These are phyloP conservation scores for Ondatra zibethicus DNA, from an alignment of 2,113 vertebrate species.

Conservation along the genomic window DNA sequence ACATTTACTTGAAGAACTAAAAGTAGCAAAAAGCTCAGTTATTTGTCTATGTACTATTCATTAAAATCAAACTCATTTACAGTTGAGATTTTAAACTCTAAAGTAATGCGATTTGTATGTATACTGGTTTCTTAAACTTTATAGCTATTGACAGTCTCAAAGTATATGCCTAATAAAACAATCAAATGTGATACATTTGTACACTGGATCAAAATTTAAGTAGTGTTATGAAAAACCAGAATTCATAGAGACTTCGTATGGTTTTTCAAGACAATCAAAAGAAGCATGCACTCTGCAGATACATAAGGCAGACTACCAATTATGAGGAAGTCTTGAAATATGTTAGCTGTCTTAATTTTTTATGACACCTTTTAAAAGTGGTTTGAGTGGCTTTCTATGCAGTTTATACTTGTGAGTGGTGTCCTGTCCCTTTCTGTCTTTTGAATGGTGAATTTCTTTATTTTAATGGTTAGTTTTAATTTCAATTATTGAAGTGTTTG, in stretches of 20 bases:
- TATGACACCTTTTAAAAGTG: background rate
- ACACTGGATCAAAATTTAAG: background rate
- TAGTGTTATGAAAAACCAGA: background rate
- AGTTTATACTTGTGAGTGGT: background rate
- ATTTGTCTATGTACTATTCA: background rate
- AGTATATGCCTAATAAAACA: background rate
- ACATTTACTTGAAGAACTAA: conserved; percentile 31
- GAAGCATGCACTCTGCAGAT: background rate
- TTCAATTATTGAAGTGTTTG: background rate
- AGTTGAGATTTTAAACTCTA: conserved; percentile 1
- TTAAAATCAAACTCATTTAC: background rate
- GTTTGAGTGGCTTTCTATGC: background rate
- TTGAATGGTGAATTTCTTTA: background rate
- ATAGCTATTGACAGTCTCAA: background rate
- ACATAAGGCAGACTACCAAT: background rate
- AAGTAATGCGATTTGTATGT: background rate
- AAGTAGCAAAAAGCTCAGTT: background rate
- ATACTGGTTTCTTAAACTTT: background rate
- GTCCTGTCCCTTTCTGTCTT: background rate
- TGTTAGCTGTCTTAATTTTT: background rate
- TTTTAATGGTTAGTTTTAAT: background rate
- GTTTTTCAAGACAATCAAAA: background rate
- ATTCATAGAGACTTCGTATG: background rate
- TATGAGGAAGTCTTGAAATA: background rate
- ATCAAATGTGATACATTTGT: background rate